Base-by-base conservation (phyloP, 2,888 invertebrate species). In the Cheilosia pagana region DNA sequence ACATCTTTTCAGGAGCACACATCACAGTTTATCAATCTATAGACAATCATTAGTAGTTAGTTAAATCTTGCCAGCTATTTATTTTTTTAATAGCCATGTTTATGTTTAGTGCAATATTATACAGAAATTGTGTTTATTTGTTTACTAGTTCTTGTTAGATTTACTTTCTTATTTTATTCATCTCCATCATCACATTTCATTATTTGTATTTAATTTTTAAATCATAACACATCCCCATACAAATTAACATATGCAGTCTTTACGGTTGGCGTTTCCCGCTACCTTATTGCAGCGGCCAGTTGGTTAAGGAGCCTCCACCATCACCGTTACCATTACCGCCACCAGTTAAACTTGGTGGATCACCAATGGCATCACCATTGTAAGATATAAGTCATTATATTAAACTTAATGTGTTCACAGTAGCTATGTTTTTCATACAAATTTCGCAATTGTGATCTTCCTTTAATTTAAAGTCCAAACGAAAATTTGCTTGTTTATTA, bases 261-360 rank as follows among this genome's bases (percentile, higher is more conserved):
- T 96, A 96, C 95, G 96, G 96, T 96, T 96, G 96, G 96, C 96
- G 96, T 95, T 97, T 96, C 95, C 96, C 97, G 94, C 96, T 97
- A 95, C 96, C 96, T 95, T 96, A 97, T 96, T 96, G 96, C 95
- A 96, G 96, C 95, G 96, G 96, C 94, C 92, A 92, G 90, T 89
- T 92, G 89, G 91, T 92, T 89, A 95, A 95, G 94, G 95, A 95
- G 93, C 94, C 95, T 89, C 95, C 95, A 92, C 95, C 95, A 90
- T 95, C 95, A 93, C 95, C 95, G 93, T 94, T 95, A 93, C 95
- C 95, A 92, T 93, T 95, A 93, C 95, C 95, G 91, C 95, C 95
- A 91, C 95, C 95, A 90, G 95, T 95, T 92, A 95, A 95, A 94
- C 93, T 95, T 93, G 94, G 94, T 92, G 94, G 94, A 89, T 94